phyloP scores from a whole-genome alignment of 1,140 invertebrate species.

The Leguminivora glycinivorella region DNA sequence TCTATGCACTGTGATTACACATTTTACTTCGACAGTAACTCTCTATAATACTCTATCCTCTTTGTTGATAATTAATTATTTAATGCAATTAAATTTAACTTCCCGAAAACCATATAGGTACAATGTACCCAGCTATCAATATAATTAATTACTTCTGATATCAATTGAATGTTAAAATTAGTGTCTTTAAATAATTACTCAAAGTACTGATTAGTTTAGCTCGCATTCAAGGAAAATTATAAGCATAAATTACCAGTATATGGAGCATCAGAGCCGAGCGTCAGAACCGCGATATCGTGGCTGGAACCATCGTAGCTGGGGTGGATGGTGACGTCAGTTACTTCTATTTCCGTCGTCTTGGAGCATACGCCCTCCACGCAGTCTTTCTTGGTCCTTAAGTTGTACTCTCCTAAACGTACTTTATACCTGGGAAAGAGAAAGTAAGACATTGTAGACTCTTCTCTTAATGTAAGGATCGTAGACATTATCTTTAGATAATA shows the following conservation, averaged over 20 bases:
- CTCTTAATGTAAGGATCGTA: too few relatives aligned
- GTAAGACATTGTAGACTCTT: background rate
- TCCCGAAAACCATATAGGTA: too few relatives aligned
- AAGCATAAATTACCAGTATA: conserved; percentile 32
- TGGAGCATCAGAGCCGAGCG: conserved; percentile 30
- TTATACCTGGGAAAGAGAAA: conserved; percentile 25
- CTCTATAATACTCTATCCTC: too few relatives aligned
- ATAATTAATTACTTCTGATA: background rate
- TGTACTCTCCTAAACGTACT: conserved; percentile 35
- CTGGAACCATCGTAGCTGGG: conserved; percentile 7
- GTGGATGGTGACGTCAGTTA: conserved; percentile 16
- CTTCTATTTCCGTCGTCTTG: conserved; percentile 9
- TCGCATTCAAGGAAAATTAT: background rate
- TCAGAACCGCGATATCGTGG: conserved; percentile 36
- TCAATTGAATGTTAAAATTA: background rate
- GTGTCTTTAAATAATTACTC: background rate
- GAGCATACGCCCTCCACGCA: conserved; percentile 32
- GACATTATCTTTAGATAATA: too few relatives aligned
- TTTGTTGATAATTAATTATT: too few relatives aligned
- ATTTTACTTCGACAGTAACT: too few relatives aligned
- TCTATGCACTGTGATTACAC: too few relatives aligned
- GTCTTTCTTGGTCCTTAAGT: conserved; percentile 30
- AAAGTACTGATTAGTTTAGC: background rate
- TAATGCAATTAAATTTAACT: too few relatives aligned
- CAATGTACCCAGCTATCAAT: background rate